Base-by-base conservation (phyloP, 2,113 vertebrate species). In the Limnothrissa miodon region DNA sequence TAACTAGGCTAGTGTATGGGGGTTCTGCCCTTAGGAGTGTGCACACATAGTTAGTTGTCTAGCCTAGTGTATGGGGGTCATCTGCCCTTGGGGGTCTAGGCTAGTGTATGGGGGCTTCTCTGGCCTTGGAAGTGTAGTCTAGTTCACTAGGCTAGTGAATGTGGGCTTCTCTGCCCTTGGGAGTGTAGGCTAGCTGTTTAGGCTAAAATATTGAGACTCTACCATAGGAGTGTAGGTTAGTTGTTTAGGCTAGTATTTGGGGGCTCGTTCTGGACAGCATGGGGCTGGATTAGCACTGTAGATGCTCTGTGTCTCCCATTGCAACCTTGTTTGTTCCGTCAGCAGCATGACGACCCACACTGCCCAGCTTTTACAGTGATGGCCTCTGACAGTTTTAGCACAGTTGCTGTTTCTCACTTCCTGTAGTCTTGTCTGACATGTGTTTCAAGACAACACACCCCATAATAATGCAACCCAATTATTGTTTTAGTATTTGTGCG, bases 251-350 rank as follows among this genome's bases (percentile, higher is more conserved):
- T 42, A 42, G 42, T 42, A 42, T 6, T 4, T 42, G 66, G 66
- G 66, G 66, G 56, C 62, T 78, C 82, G 74, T 78, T 78, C 83
- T 80, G 70, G 45, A 79, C 25, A 33, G 56, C 39, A 53, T 25
- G 29, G 80, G 45, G 81, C 80, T 86, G 85, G 85, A 86, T 86
- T 80, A 56, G 79, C 51, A 45, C 66, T 36, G 66, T 36, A 74
- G 29, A 74, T 74, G 13, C 66, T 33, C 66, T 74, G 66, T 74
- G 66, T 13, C 25, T 29, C 25, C 7, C 29, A 36, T 15, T 39
- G 15, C 66, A 39, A 74, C 25, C 29, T 29, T 29, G 17, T 74
- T 36, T 39, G 66, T 33, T 33, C 66, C 19, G 66, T 74, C 66
- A 36, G 66, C 66, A 36, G 66, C 66, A 36, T 33, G 36, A 74